Percentiles rank a stretch among this genome's conserved stretches.
These are phyloP conservation scores for Limnephilus lunatus DNA, from an alignment of 2,888 invertebrate species.

Conservation along the genomic window DNA sequence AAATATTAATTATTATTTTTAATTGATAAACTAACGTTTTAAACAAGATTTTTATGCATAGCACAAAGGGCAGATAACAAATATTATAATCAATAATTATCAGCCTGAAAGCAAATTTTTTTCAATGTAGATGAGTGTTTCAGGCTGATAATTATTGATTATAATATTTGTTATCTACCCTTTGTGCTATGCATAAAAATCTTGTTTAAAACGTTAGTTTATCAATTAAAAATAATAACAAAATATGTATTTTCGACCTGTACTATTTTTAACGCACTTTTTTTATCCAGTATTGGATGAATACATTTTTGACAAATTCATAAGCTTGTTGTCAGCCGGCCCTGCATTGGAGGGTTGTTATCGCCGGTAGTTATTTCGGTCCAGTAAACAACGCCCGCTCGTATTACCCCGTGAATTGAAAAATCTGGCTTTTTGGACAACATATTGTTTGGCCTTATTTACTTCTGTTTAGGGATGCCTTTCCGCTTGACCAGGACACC, in stretches of 20 bases:
- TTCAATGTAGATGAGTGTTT: too few species aligned
- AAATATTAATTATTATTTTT: too few species aligned
- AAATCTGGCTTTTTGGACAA: not conserved
- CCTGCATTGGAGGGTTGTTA: conserved; percentile 20
- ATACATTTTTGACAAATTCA: not conserved
- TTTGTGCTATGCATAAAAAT: too few species aligned
- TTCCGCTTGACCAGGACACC: conserved; percentile 35
- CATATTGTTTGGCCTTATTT: not conserved
- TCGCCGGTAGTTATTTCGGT: conserved; percentile 63
- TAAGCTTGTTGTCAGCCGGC: not conserved
- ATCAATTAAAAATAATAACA: too few species aligned
- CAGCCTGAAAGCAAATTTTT: too few species aligned
- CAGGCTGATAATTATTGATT: too few species aligned
- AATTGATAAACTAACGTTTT: too few species aligned
- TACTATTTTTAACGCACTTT: not conserved
- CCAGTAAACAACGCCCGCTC: conserved; percentile 62
- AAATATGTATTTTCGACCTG: not conserved
- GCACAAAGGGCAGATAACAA: too few species aligned
- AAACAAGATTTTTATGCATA: too few species aligned
- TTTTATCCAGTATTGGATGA: not conserved
- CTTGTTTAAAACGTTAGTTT: too few species aligned
- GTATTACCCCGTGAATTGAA: conserved; percentile 52
- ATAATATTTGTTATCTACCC: too few species aligned
- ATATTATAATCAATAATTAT: too few species aligned
- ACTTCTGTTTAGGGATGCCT: conserved; percentile 19